These are phyloP conservation scores for Xiphorhynchus elegans DNA, from an alignment of 2,113 vertebrate genomes.

Conservation along the genomic window DNA sequence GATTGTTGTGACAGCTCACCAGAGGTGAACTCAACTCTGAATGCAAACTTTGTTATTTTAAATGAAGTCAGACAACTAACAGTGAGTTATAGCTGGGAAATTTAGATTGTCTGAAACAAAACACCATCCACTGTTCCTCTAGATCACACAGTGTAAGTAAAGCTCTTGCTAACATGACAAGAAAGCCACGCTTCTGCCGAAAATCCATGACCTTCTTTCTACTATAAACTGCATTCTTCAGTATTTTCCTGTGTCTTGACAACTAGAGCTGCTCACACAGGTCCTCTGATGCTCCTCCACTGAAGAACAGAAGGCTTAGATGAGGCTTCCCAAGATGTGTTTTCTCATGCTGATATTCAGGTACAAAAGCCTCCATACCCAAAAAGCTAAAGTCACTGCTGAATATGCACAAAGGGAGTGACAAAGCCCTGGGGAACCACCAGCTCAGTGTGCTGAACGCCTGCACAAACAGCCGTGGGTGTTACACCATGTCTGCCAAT, in stretches of 20 bases:
- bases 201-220: not conserved
- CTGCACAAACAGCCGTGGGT: not conserved
- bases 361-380: not conserved
- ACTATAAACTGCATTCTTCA: not conserved
- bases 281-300: not conserved
- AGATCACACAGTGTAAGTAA: not conserved
- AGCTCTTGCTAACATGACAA: not conserved
- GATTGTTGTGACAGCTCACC: not conserved
- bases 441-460: not conserved
- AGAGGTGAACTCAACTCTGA: not conserved
- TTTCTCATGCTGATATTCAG: not conserved
- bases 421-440: not conserved
- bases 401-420: not conserved
- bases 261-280: not conserved
- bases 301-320: not conserved
- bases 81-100: not conserved
- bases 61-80: not conserved
- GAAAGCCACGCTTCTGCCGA: not conserved
- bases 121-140: not conserved
- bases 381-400: not conserved
- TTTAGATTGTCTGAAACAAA: not conserved
- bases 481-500: fast-evolving
- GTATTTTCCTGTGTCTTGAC: not conserved
- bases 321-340: not conserved
- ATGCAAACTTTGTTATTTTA: not conserved